phyloP scores from a whole-genome alignment of 2,113 vertebrate species.

The Bostrychus sinensis region DNA sequence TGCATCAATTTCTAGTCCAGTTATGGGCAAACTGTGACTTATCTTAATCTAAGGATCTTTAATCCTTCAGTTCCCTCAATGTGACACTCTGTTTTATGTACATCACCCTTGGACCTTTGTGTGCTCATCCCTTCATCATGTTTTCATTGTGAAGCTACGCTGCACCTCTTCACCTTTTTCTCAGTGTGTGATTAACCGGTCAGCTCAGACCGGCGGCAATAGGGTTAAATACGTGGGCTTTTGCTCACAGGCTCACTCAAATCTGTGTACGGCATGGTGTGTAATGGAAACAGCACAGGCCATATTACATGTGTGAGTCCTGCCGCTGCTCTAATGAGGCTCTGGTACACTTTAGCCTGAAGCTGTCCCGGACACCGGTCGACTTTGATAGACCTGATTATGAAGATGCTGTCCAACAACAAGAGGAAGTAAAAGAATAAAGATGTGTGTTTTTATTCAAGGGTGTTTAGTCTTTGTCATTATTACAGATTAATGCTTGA shows the following conservation, averaged over 20 bases:
- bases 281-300: constrained; percentile 1
- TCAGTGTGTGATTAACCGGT: constrained; percentile 19
- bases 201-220: neutral
- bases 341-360: constrained; percentile 26
- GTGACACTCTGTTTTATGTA: too few relatives aligned
- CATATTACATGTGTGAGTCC: neutral
- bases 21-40: too few relatives aligned
- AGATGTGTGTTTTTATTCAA: too few relatives aligned
- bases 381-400: too few relatives aligned
- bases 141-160: neutral
- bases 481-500: too few relatives aligned
- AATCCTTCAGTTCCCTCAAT: too few relatives aligned
- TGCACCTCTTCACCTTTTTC: neutral
- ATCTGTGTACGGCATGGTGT: neutral
- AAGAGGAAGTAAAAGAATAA: too few relatives aligned
- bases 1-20: too few relatives aligned
- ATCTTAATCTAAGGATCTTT: too few relatives aligned
- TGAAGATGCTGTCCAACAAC: too few relatives aligned
- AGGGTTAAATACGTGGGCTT: too few relatives aligned
- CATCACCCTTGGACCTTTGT: neutral
- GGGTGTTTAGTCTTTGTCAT: too few relatives aligned
- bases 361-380: neutral
- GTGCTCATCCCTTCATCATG: neutral
- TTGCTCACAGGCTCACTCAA: neutral
- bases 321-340: constrained; percentile 31